Evolutionary conservation across 1,140 invertebrate genomes (phyloP).

Genomic region (Aphidius gifuensis): DNA sequence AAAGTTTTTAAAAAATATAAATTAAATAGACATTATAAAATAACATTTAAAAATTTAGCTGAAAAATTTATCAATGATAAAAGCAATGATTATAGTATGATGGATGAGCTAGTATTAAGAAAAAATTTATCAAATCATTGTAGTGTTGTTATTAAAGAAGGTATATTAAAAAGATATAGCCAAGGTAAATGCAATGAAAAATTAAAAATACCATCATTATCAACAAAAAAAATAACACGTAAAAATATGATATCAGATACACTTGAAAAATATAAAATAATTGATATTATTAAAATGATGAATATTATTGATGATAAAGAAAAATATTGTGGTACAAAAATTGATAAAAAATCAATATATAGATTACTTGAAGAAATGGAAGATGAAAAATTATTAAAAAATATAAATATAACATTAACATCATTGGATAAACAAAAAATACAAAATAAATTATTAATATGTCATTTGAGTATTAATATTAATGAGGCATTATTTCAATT

Average conservation of each 20-base stretch:
- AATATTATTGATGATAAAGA: constrained; percentile 59
- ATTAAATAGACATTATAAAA: too few relatives aligned
- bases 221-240: constrained; percentile 57
- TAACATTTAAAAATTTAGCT: too few relatives aligned
- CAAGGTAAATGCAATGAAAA: too few relatives aligned
- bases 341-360: constrained; percentile 63
- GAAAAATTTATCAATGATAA: too few relatives aligned
- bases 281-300: constrained; percentile 58
- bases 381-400: constrained; percentile 61
- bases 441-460: constrained; percentile 59
- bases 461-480: constrained; percentile 56
- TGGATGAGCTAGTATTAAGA: too few relatives aligned
- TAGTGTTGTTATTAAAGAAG: too few relatives aligned
- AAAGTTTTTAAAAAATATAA: too few relatives aligned
- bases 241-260: constrained; percentile 62
- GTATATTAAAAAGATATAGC: too few relatives aligned
- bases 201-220: constrained; percentile 29
- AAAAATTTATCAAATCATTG: too few relatives aligned
- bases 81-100: too few relatives aligned
- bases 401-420: constrained; percentile 58
- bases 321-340: constrained; percentile 52
- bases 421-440: constrained; percentile 43
- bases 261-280: constrained; percentile 59
- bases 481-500: constrained; percentile 59
- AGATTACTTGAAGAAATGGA: constrained; percentile 59